Conservation (phyloP, 2,888 invertebrate species). For the Drosophila suboccidentalis region DNA sequence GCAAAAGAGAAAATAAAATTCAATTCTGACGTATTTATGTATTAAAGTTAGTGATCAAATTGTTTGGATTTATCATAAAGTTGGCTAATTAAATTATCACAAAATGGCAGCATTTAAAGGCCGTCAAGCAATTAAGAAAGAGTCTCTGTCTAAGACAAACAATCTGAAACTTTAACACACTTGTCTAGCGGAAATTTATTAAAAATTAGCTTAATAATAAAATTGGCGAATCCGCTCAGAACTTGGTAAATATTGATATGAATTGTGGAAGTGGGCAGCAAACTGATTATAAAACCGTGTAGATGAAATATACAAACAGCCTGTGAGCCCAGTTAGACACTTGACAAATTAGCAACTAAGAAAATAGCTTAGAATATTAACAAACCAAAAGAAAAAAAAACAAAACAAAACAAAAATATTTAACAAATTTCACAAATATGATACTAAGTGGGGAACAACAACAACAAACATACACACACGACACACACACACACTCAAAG, state of each 20-base stretch:
- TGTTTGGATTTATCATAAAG: not conserved
- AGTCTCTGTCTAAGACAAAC: not conserved
- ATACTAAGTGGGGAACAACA: slow-evolving; percentile 51
- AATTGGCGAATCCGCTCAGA: not conserved
- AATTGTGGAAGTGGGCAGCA: not conserved
- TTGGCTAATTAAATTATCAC: slow-evolving; percentile 19
- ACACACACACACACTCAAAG: slow-evolving; percentile 22
- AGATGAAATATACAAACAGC: not conserved
- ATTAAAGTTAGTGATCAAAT: not conserved
- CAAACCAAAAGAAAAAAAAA: slow-evolving; percentile 15
- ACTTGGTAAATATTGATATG: slow-evolving; percentile 27
- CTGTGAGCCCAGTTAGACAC: slow-evolving; percentile 36
- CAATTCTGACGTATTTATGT: not conserved
- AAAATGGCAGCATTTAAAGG: not conserved
- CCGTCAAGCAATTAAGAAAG: not conserved
- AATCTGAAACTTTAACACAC: not conserved
- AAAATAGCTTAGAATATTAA: slow-evolving; percentile 58
- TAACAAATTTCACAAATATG: slow-evolving; percentile 60
- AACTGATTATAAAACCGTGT: slow-evolving; percentile 10
- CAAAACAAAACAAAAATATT: slow-evolving; percentile 40
- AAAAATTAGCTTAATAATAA: not conserved
- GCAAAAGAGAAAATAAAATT: not conserved
- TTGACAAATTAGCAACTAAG: slow-evolving; percentile 69
- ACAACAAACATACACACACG: slow-evolving; percentile 7
- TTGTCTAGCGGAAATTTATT: not conserved